Percentiles rank a stretch among this genome's conserved stretches.
These are phyloP conservation scores for Pseudachorutes palmiensis DNA, from an alignment of 1,140 invertebrate genomes.

Conservation along the genomic window DNA sequence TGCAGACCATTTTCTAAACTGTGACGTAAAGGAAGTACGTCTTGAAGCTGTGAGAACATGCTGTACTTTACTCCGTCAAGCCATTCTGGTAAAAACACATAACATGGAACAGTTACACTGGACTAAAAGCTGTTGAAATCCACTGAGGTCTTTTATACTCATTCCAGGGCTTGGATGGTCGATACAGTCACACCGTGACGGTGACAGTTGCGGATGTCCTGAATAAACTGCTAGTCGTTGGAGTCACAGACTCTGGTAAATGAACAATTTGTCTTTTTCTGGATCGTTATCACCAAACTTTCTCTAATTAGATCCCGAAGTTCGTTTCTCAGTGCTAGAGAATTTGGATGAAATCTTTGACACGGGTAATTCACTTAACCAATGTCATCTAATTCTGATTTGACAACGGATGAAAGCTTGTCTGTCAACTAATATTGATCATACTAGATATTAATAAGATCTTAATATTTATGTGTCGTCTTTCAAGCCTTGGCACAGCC, in stretches of 20 bases:
- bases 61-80: constrained; percentile 73
- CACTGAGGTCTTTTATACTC: no score
- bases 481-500: constrained; percentile 94
- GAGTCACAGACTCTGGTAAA: constrained; percentile 80
- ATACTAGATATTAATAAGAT: no score
- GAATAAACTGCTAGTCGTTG: constrained; percentile 79
- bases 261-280: constrained; percentile 8
- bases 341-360: constrained; percentile 93
- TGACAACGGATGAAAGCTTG: no score
- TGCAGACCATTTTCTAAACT: constrained; percentile 84
- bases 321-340: constrained; percentile 83
- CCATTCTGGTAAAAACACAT: constrained; percentile 55
- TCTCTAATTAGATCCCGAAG: constrained; percentile 66
- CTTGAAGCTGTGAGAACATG: constrained; percentile 91
- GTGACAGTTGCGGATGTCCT: constrained; percentile 81
- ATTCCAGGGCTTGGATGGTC: constrained; percentile 39
- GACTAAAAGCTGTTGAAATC: no score
- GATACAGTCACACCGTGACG: constrained; percentile 67
- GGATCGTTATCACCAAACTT: constrained; percentile 6
- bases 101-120: neutral
- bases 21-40: constrained; percentile 83
- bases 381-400: no score
- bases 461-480: no score
- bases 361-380: no score
- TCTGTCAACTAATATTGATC: no score